phyloP scores from a whole-genome alignment of 2,113 vertebrate genomes.

The Orthochromis malagaraziensis region DNA sequence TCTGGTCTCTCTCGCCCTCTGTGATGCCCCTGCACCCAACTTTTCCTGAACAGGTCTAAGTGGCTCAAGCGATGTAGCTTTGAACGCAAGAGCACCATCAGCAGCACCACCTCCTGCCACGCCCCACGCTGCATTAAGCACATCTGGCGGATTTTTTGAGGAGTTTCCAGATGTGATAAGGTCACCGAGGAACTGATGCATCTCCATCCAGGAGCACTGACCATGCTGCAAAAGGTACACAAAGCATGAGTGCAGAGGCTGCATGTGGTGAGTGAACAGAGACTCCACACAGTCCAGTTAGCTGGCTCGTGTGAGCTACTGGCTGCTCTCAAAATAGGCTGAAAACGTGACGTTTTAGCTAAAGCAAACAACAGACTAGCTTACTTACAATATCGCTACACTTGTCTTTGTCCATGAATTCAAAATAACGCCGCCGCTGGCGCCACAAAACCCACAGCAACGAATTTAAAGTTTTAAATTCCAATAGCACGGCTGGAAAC shows the following conservation, averaged over 20 bases:
- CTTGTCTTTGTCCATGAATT: conserved; percentile 67
- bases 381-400: conserved; percentile 57
- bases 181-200: conserved; percentile 74
- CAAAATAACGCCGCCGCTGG: neutral
- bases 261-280: neutral
- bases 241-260: neutral
- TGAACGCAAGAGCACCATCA: conserved; percentile 35
- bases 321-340: neutral
- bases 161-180: conserved; percentile 60
- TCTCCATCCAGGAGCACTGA: conserved; percentile 73
- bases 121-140: conserved; percentile 58
- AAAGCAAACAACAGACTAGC: neutral
- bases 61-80: conserved; percentile 20
- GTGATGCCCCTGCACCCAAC: neutral
- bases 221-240: conserved; percentile 37
- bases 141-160: conserved; percentile 57
- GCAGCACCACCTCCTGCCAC: neutral
- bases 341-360: neutral
- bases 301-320: neutral
- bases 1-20: conserved; percentile 10
- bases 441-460: neutral
- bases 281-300: neutral
- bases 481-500: neutral
- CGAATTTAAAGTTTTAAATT: neutral
- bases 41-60: conserved; percentile 33